Conservation (phyloP, 2,888 invertebrate genomes). For the Aspidiotus destructor region DNA sequence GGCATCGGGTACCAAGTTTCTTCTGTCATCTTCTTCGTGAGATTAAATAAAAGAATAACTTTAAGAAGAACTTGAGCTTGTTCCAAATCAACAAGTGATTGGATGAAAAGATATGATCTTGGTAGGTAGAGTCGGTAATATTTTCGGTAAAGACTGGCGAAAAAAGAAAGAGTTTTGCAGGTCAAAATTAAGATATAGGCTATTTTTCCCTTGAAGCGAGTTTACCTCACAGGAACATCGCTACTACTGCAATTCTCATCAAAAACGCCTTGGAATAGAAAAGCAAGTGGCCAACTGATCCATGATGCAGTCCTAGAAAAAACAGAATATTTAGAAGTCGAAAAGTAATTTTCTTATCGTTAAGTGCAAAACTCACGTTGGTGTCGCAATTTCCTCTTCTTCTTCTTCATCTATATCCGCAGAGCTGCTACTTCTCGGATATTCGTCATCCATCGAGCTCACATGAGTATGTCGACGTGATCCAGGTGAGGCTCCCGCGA, state of each 20-base stretch:
- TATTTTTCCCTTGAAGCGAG: no score
- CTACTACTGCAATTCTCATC: conserved; percentile 45
- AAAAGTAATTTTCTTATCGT: not conserved
- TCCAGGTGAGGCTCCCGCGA: conserved; percentile 63
- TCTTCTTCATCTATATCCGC: conserved; percentile 33
- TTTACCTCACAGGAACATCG: conserved; percentile 69
- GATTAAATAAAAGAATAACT: no score
- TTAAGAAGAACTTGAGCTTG: no score
- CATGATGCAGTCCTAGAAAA: conserved; percentile 57
- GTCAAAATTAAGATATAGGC: conserved; percentile 14
- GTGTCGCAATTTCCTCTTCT: conserved; percentile 41
- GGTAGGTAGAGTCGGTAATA: not conserved
- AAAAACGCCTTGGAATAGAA: conserved; percentile 64
- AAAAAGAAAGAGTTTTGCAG: not conserved
- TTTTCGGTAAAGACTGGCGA: not conserved
- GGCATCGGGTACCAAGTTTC: no score
- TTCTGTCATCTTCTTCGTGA: no score
- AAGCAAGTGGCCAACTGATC: conserved; percentile 88
- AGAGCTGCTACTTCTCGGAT: conserved; percentile 39
- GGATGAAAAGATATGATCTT: no score
- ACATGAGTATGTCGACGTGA: conserved; percentile 48
- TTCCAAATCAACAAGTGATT: no score
- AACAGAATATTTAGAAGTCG: not conserved
- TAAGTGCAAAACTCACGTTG: conserved; percentile 40
- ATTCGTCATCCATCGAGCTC: conserved; percentile 36